A percentile compares a stretch with the other conserved stretches of the same genome.
phyloP scores from a whole-genome alignment of 2,113 vertebrate species.

The Entomyzon cyanotis region DNA sequence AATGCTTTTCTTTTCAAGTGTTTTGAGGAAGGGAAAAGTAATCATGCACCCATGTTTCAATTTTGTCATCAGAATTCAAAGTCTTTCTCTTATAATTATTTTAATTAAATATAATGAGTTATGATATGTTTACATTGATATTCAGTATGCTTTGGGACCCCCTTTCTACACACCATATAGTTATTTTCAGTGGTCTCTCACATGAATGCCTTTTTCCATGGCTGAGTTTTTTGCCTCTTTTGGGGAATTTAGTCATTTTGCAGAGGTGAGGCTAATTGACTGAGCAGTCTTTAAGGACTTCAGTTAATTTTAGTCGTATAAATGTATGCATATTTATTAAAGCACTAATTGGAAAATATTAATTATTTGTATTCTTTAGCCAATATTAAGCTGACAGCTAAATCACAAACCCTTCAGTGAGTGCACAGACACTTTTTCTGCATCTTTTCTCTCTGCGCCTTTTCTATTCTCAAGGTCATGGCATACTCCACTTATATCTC shows the following conservation, averaged over 20 bases:
- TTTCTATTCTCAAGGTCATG: not conserved
- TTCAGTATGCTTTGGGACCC: not conserved
- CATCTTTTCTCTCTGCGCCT: not conserved
- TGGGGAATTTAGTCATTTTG: not conserved
- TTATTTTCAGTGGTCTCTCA: not conserved
- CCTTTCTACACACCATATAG: rapidly evolving
- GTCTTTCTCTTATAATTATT: not conserved
- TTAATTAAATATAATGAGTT: not conserved
- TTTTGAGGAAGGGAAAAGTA: not conserved
- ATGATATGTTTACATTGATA: not conserved
- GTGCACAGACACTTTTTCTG: not conserved
- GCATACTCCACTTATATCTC: not conserved
- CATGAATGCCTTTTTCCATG: not conserved
- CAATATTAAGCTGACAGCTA: not conserved
- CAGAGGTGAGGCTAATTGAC: not conserved
- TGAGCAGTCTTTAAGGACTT: not conserved
- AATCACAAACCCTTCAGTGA: not conserved
- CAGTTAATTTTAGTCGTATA: not conserved
- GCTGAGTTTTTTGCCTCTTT: not conserved
- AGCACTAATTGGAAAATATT: not conserved
- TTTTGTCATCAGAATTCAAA: not conserved
- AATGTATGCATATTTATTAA: not conserved
- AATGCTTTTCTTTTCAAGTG: not conserved
- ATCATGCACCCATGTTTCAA: not conserved
- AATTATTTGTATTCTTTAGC: not conserved